Base-by-base conservation (phyloP, 2,888 invertebrate genomes). In the Diabrotica balteata region DNA sequence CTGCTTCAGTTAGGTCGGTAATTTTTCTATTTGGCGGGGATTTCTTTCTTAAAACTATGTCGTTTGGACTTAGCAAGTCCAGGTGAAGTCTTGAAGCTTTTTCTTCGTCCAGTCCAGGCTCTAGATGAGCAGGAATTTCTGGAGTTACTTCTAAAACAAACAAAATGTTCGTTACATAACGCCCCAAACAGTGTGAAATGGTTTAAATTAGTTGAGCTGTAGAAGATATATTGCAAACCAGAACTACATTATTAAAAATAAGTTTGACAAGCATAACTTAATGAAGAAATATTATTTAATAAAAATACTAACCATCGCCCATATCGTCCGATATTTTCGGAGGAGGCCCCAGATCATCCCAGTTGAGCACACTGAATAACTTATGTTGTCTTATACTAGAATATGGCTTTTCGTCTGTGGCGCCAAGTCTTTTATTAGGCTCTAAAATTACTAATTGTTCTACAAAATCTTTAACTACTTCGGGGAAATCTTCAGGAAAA, bases 401-500 rank as follows among this genome's bases (percentile, higher is more conserved):
- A 81, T 97, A 97, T 32, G 88, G 89, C 17, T 86, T 87, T 62
- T 87, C 90, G 81, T 96, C 96, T 65, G 85, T 85, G 8, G 93
- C 92, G 44, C 98, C 98, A 67, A 98, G 85, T 76, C 98, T 88
- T 77, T 93, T 87, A 8, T 85, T 86, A 8, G 95, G 92, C 74
- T 96, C 92, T 72, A 96, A 84, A 69, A 94, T 94, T 80, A 98
- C 86, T 72, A 98, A 87, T 80, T 92, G 90, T 80, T 91, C 88
- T 63, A 98, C 93, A 77, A 99, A 88, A 85, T 96, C 93, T 83
- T 91, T 92, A n/a, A 96, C 95, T 68, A 89, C 87, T 71, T 89
- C 88, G 74, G 93, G 91, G 83, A 99, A 98, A 47, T 94, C 95
- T 81, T 95, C 93, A 0, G 98, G 97, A 79, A 97, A 96, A 80